Conservation (phyloP, 2,797 vertebrate genomes). For the Sebastes kiyomatsui region DNA sequence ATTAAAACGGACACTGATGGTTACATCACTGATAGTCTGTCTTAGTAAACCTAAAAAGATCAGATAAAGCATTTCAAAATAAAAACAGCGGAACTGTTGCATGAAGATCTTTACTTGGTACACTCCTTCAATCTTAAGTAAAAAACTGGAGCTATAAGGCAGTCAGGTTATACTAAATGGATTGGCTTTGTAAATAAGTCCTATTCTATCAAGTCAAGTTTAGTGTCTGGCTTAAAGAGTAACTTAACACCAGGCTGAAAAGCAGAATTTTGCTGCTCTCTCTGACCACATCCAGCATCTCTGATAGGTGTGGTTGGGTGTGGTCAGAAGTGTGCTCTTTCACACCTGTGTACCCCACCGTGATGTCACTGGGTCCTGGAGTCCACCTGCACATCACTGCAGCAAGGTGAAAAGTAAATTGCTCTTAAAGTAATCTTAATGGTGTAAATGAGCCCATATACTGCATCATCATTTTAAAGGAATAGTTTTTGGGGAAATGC, state of each 20-base stretch:
- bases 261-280: no score
- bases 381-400: neutral
- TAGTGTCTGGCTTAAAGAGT: neutral
- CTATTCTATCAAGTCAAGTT: neutral
- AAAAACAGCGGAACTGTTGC: neutral
- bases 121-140: neutral
- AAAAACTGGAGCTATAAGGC: neutral
- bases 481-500: neutral
- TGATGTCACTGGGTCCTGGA: neutral
- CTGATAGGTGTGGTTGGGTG: neutral
- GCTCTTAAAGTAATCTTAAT: neutral
- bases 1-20: neutral
- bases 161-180: neutral
- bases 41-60: neutral
- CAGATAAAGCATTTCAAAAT: slow-evolving; percentile 3
- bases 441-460: neutral
- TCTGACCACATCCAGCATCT: neutral
- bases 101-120: neutral
- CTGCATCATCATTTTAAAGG: neutral
- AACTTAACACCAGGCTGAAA: neutral
- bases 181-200: neutral
- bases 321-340: neutral
- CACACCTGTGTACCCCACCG: neutral
- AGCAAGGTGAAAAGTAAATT: neutral
- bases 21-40: neutral